phyloP scores from a whole-genome alignment of 2,888 invertebrate genomes.

The Scaptomyza cyrtandrae region DNA sequence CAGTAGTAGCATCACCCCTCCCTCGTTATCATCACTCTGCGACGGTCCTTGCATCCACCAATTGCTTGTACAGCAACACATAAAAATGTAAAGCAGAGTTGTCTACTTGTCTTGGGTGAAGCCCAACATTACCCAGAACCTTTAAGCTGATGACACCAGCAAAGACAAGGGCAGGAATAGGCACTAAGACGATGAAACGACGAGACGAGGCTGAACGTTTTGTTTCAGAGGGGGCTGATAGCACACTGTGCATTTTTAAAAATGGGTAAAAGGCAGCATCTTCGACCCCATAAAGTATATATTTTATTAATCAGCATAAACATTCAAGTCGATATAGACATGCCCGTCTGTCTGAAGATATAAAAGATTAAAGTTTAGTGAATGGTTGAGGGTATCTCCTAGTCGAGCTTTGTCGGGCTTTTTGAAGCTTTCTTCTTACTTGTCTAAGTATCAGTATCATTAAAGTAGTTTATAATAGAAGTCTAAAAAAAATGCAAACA shows the following conservation, averaged over 20 bases:
- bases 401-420: background rate
- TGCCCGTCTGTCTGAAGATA: background rate
- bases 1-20: conserved; percentile 21
- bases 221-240: conserved; percentile 57
- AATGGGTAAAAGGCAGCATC: background rate
- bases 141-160: conserved; percentile 65
- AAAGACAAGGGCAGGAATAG: conserved; percentile 12
- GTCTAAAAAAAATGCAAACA: no score
- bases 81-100: conserved; percentile 71
- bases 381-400: background rate
- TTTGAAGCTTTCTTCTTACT: no score
- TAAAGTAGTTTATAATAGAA: no score
- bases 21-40: background rate
- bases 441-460: no score
- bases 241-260: conserved; percentile 73
- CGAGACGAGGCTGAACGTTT: conserved; percentile 14
- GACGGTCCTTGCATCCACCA: conserved; percentile 15
- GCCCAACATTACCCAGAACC: conserved; percentile 40
- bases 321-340: background rate
- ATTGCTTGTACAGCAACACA: conserved; percentile 52
- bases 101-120: conserved; percentile 38
- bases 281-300: background rate
- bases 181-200: background rate
- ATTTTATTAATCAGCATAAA: background rate
- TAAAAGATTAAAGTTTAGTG: background rate